Evolutionary conservation across 2,113 vertebrate species (phyloP), one percentile per base, ranked within the genome.

Genomic region (Kryptolebias marmoratus): DNA sequence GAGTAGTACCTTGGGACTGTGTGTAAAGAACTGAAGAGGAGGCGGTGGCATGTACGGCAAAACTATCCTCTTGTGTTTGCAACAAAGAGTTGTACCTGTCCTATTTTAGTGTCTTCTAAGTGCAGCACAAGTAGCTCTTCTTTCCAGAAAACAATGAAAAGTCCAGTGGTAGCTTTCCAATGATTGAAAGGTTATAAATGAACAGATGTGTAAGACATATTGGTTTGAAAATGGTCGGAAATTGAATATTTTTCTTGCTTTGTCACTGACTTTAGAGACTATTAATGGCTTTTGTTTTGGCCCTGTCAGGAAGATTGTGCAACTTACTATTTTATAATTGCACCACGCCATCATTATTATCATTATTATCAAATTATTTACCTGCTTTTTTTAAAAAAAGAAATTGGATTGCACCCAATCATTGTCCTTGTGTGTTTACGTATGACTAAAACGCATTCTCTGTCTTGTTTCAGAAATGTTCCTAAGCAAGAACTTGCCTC

Each of bases 351-450:
- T 63, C 68, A 32, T 60, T 45, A 45, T 67, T 74, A 32, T 60
- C 39, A 45, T 67, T 74, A 73, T 64, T 54, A 54, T 64, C 49
- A 13, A 73, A 64, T 57, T 44, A 53, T 59, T 85, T 70, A 53
- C 48, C 74, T 64, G 42, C 72, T 76, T 72, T 71, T 62, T 68
- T 48, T 6, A 66, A 68, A 22, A 22, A 22, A 22, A 22, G 22
- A 22, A 22, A 22, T 22, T 58, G 27, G 45, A 80, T 64, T 44
- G 65, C 30, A 27, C 55, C 55, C 28, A 54, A 44, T 57, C 47
- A 57, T 67, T 49, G 74, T 77, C 54, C 11, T 55, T 31, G 39
- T 12, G 52, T 7, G 22, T 22, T 22, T 22, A 22, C 22, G 22
- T 22, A 22, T 22, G 22, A 22, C 9, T 53, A 1, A 39, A 65